Percentiles rank a stretch among this genome's conserved stretches.
Evolutionary conservation across 2,113 vertebrate genomes (phyloP).

Genomic region (Chunga burmeisteri): DNA sequence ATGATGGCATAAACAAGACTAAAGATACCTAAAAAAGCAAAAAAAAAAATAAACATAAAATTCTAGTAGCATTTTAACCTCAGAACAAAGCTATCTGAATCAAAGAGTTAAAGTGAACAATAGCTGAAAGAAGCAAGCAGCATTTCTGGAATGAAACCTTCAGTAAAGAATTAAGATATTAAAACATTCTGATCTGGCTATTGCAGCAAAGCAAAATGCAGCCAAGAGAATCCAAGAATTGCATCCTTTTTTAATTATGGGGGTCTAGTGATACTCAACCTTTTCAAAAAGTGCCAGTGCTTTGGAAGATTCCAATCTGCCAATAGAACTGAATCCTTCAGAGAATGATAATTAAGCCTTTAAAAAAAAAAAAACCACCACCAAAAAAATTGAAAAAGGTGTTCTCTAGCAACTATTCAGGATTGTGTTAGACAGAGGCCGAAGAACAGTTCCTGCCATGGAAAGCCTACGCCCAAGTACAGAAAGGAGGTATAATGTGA

Average conservation of each 20-base stretch:
- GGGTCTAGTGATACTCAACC: not conserved
- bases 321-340: not conserved
- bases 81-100: not conserved
- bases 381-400: not conserved
- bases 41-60: not conserved
- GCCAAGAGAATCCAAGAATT: not conserved
- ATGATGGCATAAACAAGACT: not conserved
- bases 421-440: not conserved
- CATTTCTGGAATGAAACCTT: not conserved
- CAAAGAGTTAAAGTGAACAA: not conserved
- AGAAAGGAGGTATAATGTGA: not conserved
- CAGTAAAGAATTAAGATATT: not conserved
- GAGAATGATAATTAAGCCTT: not conserved
- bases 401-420: not conserved
- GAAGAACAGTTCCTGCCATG: not conserved
- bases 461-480: not conserved
- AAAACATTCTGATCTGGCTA: not conserved
- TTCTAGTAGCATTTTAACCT: not conserved
- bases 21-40: not conserved
- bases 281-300: not conserved
- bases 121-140: not conserved
- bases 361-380: not conserved
- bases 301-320: not conserved
- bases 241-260: not conserved
- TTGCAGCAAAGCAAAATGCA: not conserved